Percentiles rank a stretch among this genome's conserved stretches.
Evolutionary conservation across 2,113 vertebrate genomes (phyloP).

Genomic region (Nothocercus julius): DNA sequence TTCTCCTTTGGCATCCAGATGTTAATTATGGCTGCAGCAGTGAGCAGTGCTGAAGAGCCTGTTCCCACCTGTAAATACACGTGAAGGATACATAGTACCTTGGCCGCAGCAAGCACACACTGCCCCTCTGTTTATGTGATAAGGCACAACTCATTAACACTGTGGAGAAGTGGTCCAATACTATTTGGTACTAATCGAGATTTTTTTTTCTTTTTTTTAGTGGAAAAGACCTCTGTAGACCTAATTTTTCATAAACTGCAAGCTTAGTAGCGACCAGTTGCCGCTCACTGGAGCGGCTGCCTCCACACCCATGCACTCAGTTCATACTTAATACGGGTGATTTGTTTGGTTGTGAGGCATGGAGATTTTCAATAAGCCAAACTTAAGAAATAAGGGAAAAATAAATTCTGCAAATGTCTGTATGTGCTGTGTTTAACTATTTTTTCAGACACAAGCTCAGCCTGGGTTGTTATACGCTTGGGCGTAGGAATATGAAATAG

Average conservation of each 20-base stretch:
- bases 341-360: not conserved
- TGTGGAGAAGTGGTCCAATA: slow-evolving; percentile 28
- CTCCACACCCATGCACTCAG: slow-evolving; percentile 17
- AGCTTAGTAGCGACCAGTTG: not conserved
- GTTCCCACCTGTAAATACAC: not conserved
- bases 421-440: not conserved
- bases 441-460: not conserved
- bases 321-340: not conserved
- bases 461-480: not conserved
- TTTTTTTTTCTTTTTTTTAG: slow-evolving; percentile 38
- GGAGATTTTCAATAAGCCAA: not conserved
- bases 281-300: slow-evolving; percentile 7
- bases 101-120: not conserved
- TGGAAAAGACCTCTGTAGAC: slow-evolving; percentile 39
- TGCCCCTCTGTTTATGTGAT: not conserved
- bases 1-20: slow-evolving; percentile 49
- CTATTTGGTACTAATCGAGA: slow-evolving; percentile 28
- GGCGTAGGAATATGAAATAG: not conserved
- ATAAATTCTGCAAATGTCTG: not conserved
- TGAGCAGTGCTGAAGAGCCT: accelerated
- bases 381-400: not conserved
- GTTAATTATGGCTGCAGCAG: not conserved
- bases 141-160: not conserved
- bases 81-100: not conserved
- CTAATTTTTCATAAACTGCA: slow-evolving; percentile 6